Evolutionary conservation across 92 coral and sea anemone species (phyloP), one percentile per base, ranked within the genome.

Genomic region (Scolanthus callimorphus): DNA sequence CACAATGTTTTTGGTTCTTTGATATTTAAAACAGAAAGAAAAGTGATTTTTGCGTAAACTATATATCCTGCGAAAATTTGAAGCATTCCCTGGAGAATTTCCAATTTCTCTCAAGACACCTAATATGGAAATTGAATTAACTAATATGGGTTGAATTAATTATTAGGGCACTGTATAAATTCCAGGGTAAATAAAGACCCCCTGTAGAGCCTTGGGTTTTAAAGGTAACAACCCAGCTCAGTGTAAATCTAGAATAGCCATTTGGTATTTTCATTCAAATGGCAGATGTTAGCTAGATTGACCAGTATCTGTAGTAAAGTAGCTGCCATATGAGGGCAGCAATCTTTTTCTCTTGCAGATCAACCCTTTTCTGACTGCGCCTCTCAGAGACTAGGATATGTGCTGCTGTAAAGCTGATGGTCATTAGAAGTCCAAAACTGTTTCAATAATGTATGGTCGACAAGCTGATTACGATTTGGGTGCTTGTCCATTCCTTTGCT

Each of bases 281-380:
- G n/a, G n/a, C n/a, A n/a, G n/a, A n/a, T n/a, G n/a, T n/a, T n/a
- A n/a, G n/a, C n/a, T n/a, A n/a, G n/a, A n/a, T n/a, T n/a, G n/a
- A n/a, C n/a, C n/a, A n/a, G n/a, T n/a, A 50, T 74, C 80, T 71
- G 66, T 29, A 71, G 63, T 47, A 71, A 1, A 72, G 29, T 41
- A 79, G 27, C 17, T 80, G 81, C 81, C 76, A 67, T 15, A 59
- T 80, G 29, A 65, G 76, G 58, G 81, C 79, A 62, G 86, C 73
- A 22, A 60, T 59, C 45, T 71, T 59, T 64, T 49, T 80, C 63
- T 80, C 81, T 67, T 80, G 86, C 67, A 80, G 43, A 27, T 29
- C 20, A 10, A 58, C 58, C 38, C 62, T 70, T 37, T 66, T 70
- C n/a, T 45, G 64, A 48, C 76, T 77, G 27, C 69, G 83, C 29